Conservation (phyloP, 2,888 invertebrate species). For the Scaptodrosophila latifasciaeformis region DNA sequence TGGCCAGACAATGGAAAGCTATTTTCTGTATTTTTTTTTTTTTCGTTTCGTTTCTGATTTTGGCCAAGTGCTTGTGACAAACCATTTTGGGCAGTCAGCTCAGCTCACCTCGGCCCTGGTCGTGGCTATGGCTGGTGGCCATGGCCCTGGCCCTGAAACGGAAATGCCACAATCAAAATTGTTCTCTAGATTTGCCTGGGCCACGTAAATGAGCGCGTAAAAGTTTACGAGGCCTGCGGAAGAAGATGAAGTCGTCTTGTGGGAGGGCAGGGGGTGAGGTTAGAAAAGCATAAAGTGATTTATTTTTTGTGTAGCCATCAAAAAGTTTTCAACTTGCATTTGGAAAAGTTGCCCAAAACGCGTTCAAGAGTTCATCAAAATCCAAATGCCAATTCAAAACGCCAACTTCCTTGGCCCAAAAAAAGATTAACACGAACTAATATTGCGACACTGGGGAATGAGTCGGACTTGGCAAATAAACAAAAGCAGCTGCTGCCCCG, state of each 20-base stretch:
- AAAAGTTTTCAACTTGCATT: slow-evolving; percentile 59
- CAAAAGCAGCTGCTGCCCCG: slow-evolving; percentile 24
- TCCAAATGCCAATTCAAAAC: too few species aligned
- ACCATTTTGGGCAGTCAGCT: too few species aligned
- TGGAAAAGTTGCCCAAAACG: slow-evolving; percentile 42
- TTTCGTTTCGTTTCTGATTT: too few species aligned
- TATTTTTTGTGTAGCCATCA: slow-evolving; percentile 54
- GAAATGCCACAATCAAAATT: slow-evolving; percentile 40
- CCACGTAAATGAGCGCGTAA: slow-evolving; percentile 51
- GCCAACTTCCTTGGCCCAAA: slow-evolving; percentile 24
- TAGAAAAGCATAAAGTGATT: slow-evolving; percentile 51
- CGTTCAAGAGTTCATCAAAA: slow-evolving; percentile 38
- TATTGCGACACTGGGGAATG: slow-evolving; percentile 30
- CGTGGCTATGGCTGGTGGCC: too few species aligned
- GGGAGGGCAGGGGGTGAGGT: not conserved
- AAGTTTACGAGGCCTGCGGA: slow-evolving; percentile 54
- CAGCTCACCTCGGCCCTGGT: too few species aligned
- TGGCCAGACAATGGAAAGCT: slow-evolving; percentile 56
- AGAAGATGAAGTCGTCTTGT: slow-evolving; percentile 32
- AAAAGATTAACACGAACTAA: slow-evolving; percentile 59
- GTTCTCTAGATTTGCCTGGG: not conserved
- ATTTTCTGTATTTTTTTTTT: too few species aligned
- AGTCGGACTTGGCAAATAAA: slow-evolving; percentile 16
- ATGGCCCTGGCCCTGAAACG: slow-evolving; percentile 13
- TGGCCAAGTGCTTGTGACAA: slow-evolving; percentile 46